These are phyloP conservation scores for Andrena minutula DNA, from an alignment of 2,888 invertebrate genomes.

Conservation along the genomic window DNA sequence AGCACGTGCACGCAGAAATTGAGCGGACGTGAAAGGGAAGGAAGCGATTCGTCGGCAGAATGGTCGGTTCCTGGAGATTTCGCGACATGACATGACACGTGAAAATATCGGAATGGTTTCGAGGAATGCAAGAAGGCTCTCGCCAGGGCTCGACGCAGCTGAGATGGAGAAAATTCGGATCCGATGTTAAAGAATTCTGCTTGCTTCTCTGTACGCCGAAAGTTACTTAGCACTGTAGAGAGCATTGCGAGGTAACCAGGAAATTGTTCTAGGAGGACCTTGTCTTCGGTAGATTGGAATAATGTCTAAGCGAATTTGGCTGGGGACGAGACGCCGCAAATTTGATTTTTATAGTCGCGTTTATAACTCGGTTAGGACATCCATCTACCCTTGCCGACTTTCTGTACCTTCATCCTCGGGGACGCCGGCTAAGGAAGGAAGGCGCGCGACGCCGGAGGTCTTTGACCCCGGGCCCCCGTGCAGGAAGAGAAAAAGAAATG, in stretches of 20 bases:
- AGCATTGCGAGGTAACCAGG: not conserved
- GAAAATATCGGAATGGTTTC: slow-evolving; percentile 57
- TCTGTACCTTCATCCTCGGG: slow-evolving; percentile 61
- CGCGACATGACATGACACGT: slow-evolving; percentile 7
- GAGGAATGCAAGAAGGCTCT: slow-evolving; percentile 13
- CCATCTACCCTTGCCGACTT: slow-evolving; percentile 62
- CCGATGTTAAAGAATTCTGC: not conserved
- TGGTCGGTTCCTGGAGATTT: slow-evolving; percentile 30
- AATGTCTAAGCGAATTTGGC: slow-evolving; percentile 70
- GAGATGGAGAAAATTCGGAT: not conserved
- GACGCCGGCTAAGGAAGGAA: slow-evolving; percentile 51
- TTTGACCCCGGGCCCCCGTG: slow-evolving; percentile 31
- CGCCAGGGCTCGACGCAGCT: not conserved
- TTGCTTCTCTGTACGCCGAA: not conserved
- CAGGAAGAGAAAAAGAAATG: slow-evolving; percentile 22
- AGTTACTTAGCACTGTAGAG: not conserved
- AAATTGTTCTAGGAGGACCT: slow-evolving; percentile 33
- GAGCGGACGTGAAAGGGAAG: slow-evolving; percentile 24
- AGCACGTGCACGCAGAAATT: slow-evolving; percentile 62
- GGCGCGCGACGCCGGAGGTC: slow-evolving; percentile 45
- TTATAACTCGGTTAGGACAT: slow-evolving; percentile 76
- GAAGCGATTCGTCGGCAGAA: slow-evolving; percentile 20
- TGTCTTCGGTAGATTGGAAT: slow-evolving; percentile 70
- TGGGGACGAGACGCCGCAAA: slow-evolving; percentile 71
- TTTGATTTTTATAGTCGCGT: slow-evolving; percentile 77